Evolutionary conservation across 2,113 vertebrate genomes (phyloP).

Genomic region (Sigmodon hispidus): DNA sequence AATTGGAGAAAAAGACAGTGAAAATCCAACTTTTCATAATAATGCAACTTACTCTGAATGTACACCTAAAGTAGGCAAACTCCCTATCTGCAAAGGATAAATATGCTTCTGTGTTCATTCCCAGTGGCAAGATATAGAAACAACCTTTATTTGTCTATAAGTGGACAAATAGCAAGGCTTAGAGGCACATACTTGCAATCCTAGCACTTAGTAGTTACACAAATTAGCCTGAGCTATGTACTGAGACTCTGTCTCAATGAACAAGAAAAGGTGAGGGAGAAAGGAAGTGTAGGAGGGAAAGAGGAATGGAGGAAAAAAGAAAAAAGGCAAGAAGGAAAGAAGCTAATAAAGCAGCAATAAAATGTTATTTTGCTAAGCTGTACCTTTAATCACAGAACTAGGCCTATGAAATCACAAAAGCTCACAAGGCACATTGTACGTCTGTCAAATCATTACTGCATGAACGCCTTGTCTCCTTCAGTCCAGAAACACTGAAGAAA

Average conservation of each 20-base stretch:
- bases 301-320: background rate
- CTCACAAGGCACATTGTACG: background rate
- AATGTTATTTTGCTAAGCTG: background rate
- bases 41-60: background rate
- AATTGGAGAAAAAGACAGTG: background rate
- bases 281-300: too few relatives aligned
- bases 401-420: background rate
- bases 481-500: slow-evolving; percentile 9
- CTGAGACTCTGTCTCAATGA: background rate
- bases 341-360: too few relatives aligned
- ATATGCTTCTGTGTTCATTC: background rate
- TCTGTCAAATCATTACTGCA: slow-evolving; percentile 38
- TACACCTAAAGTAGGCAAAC: background rate
- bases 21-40: background rate
- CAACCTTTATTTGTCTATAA: background rate
- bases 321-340: too few relatives aligned
- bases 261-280: background rate
- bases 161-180: background rate
- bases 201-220: background rate
- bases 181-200: background rate
- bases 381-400: background rate
- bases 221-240: background rate
- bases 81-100: background rate
- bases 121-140: background rate
- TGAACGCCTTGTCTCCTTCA: slow-evolving; percentile 39